Conservation (phyloP, 2,797 vertebrate genomes). For the Sardinella longiceps region DNA sequence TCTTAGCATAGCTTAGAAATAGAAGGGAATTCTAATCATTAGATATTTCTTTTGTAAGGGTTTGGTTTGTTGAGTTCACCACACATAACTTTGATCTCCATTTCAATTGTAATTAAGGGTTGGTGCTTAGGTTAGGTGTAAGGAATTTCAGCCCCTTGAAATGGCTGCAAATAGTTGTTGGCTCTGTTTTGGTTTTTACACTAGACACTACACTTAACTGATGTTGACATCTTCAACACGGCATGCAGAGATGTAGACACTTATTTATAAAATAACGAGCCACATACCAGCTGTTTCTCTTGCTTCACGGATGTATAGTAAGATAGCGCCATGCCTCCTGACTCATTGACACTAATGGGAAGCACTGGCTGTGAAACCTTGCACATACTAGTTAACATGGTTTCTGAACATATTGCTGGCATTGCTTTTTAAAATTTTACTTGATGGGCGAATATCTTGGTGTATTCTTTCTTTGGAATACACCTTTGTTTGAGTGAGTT, state of each 20-base stretch:
- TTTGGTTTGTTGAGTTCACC: background rate
- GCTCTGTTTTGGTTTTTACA: slow-evolving; percentile 21
- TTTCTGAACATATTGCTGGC: slow-evolving; percentile 19
- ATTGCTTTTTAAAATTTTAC: background rate
- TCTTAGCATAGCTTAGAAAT: background rate
- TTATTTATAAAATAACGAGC: background rate
- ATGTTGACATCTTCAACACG: slow-evolving; percentile 19
- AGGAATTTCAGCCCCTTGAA: slow-evolving; percentile 47
- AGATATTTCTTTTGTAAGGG: background rate
- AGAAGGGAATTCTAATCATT: slow-evolving; percentile 22
- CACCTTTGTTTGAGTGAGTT: background rate
- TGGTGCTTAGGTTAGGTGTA: slow-evolving; percentile 44
- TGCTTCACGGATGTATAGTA: background rate
- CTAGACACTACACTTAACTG: background rate
- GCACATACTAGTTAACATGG: background rate
- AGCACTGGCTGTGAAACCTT: slow-evolving; percentile 20
- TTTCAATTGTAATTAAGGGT: background rate
- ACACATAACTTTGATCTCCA: slow-evolving; percentile 21
- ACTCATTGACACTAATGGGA: slow-evolving; percentile 1
- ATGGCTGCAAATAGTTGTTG: slow-evolving; percentile 32
- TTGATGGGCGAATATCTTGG: background rate
- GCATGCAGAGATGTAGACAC: background rate
- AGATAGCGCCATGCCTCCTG: background rate
- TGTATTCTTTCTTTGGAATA: background rate
- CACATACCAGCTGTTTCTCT: background rate